Percentiles rank a stretch among this genome's conserved stretches.
Evolutionary conservation across 2,888 invertebrate species (phyloP).

Genomic region (Nemapogon koenigi): DNA sequence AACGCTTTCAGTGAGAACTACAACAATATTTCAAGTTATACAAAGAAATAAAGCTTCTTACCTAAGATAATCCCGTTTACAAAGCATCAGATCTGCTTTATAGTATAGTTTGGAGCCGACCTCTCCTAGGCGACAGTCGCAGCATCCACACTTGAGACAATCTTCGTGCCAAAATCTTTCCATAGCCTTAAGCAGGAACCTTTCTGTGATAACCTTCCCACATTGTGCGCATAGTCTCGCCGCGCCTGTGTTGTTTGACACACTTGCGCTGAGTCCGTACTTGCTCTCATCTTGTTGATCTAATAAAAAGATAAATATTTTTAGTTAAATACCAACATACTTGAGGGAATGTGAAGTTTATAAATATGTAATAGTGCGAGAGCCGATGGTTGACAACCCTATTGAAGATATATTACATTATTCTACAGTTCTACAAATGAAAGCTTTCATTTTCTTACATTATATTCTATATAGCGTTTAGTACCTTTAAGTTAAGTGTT

Average conservation of each 20-base stretch:
- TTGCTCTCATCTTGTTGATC: slow-evolving; percentile 58
- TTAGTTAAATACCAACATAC: neutral
- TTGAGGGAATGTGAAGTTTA: no score
- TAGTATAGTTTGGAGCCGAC: slow-evolving; percentile 91
- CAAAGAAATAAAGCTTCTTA: no score
- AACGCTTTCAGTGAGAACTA: no score
- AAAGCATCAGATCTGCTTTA: slow-evolving; percentile 89
- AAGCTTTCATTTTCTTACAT: no score
- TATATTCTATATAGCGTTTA: no score
- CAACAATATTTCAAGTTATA: no score
- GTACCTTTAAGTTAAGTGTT: no score
- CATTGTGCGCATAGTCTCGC: slow-evolving; percentile 82
- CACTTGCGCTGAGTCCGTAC: slow-evolving; percentile 38
- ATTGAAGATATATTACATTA: no score
- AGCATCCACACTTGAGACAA: slow-evolving; percentile 91
- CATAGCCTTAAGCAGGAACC: slow-evolving; percentile 83
- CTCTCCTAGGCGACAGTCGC: slow-evolving; percentile 92
- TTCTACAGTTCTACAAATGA: no score
- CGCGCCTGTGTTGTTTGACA: slow-evolving; percentile 33
- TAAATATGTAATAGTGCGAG: no score
- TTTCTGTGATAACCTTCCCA: slow-evolving; percentile 83
- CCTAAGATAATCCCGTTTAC: slow-evolving; percentile 93
- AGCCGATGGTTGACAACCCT: no score
- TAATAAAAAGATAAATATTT: slow-evolving; percentile 20
- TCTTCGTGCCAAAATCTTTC: slow-evolving; percentile 95